A percentile compares a stretch with the other conserved stretches of the same genome.
phyloP scores from a whole-genome alignment of 2,797 vertebrate genomes.

The Graptemys geographica region DNA sequence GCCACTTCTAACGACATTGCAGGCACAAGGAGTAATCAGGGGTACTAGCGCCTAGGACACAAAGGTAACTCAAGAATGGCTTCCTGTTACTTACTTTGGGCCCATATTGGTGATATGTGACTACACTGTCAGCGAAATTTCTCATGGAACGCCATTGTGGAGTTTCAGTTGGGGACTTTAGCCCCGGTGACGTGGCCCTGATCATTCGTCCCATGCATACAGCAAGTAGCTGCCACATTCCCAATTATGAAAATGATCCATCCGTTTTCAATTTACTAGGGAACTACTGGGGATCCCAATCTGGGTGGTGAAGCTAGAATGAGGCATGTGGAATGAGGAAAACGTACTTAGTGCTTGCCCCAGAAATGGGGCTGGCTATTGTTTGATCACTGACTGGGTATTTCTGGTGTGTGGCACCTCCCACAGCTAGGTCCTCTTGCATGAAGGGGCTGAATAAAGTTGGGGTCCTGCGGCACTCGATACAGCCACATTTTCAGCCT shows the following conservation, averaged over 20 bases:
- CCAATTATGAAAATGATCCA: neutral
- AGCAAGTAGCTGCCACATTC: neutral
- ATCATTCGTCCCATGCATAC: neutral
- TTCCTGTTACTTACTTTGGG: neutral
- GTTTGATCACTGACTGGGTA: too few species aligned
- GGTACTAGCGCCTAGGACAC: neutral
- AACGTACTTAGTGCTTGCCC: too few species aligned
- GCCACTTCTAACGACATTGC: neutral
- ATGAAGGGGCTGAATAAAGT: too few species aligned
- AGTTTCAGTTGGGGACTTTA: neutral
- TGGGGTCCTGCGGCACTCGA: too few species aligned
- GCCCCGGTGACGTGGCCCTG: neutral
- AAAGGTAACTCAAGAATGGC: neutral
- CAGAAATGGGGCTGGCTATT: too few species aligned
- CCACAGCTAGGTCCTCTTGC: too few species aligned
- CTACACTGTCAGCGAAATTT: neutral
- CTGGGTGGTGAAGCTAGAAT: too few species aligned
- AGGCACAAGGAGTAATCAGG: neutral
- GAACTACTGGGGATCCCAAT: too few species aligned
- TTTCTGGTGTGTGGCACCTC: too few species aligned
- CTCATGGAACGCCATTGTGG: neutral
- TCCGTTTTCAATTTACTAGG: neutral
- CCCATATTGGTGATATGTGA: neutral
- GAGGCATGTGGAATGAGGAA: too few species aligned
- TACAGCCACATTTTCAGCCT: neutral